phyloP scores from a whole-genome alignment of 2,797 vertebrate genomes.

The Anguilla pacifica region DNA sequence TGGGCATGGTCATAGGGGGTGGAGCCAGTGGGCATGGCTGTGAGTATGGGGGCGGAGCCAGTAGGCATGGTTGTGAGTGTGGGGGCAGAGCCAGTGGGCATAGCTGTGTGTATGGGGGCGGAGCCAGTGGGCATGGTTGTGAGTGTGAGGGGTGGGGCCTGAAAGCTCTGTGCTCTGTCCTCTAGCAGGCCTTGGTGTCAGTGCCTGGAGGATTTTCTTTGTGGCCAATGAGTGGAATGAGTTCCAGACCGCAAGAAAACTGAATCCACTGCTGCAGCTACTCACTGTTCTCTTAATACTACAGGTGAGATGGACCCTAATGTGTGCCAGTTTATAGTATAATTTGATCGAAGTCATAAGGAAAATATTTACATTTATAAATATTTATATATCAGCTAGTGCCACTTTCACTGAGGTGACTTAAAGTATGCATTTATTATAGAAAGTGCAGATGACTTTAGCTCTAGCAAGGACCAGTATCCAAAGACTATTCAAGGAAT shows the following conservation, averaged over 20 bases:
- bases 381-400: neutral
- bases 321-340: neutral
- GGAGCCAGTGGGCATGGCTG: too few species aligned
- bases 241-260: slow-evolving; percentile 41
- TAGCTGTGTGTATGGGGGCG: neutral
- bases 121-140: neutral
- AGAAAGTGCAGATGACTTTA: neutral
- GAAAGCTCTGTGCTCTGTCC: neutral
- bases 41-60: neutral
- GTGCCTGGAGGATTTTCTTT: slow-evolving; percentile 46
- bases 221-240: slow-evolving; percentile 49
- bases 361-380: neutral
- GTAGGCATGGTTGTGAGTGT: neutral
- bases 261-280: slow-evolving; percentile 36
- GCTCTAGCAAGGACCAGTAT: neutral
- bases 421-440: neutral
- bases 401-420: neutral
- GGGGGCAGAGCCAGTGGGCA: too few species aligned
- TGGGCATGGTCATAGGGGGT: too few species aligned
- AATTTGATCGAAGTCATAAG: neutral
- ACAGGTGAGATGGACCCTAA: slow-evolving; percentile 40
- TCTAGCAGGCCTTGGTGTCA: slow-evolving; percentile 27
- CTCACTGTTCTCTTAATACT: slow-evolving; percentile 47
- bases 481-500: neutral
- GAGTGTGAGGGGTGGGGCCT: slow-evolving; percentile 22